phyloP scores from a whole-genome alignment of 2,797 vertebrate genomes.

The Girardinus metallicus region DNA sequence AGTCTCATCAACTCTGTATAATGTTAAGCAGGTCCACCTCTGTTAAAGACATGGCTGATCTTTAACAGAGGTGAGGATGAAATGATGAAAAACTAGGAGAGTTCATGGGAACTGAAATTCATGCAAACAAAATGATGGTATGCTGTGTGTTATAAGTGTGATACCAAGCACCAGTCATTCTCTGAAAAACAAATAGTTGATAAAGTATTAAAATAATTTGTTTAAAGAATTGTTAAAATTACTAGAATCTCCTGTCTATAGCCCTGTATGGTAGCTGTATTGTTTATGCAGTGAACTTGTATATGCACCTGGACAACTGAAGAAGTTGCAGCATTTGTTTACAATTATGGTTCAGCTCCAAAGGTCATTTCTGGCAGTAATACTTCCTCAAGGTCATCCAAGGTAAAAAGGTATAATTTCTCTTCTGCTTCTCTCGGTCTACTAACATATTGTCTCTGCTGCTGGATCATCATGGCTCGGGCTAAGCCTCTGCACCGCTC shows the following conservation, averaged over 20 bases:
- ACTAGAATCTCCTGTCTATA: not conserved
- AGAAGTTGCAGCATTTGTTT: constrained; percentile 33
- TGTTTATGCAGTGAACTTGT: not conserved
- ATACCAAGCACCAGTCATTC: not conserved
- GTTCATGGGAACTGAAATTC: constrained; percentile 43
- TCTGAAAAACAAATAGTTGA: not conserved
- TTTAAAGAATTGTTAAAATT: constrained; percentile 8
- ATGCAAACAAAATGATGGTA: constrained; percentile 23
- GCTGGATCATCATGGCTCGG: constrained; percentile 64
- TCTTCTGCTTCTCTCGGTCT: constrained; percentile 12
- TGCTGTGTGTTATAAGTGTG: not conserved
- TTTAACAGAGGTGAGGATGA: constrained; percentile 24
- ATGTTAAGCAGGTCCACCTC: constrained; percentile 24
- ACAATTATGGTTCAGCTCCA: constrained; percentile 43
- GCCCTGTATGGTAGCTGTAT: constrained; percentile 4
- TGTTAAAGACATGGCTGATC: constrained; percentile 10
- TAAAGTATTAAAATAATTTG: not conserved
- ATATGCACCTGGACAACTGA: not conserved
- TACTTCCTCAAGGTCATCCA: constrained; percentile 55
- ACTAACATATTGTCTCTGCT: constrained; percentile 34
- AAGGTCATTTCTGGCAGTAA: constrained; percentile 57
- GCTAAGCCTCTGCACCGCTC: constrained; percentile 54
- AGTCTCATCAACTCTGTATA: constrained; percentile 18
- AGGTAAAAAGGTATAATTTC: constrained; percentile 50
- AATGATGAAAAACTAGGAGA: constrained; percentile 30